Evolutionary conservation across 1,140 invertebrate species (phyloP).

Genomic region (Hormaphis cornu): DNA sequence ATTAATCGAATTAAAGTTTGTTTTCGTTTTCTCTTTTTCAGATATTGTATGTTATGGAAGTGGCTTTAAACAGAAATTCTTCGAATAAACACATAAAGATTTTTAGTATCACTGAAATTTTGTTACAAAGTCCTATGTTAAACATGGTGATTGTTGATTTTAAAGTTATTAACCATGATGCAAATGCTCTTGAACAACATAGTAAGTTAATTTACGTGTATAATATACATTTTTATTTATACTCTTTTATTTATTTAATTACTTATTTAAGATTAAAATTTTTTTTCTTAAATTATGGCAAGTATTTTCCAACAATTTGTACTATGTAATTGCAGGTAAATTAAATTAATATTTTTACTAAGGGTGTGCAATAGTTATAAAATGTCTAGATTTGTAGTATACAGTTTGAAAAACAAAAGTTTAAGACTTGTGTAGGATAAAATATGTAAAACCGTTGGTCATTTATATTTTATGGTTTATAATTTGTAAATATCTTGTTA

Average conservation of each 20-base stretch:
- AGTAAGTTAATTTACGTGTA: not conserved
- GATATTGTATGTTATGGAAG: conserved; percentile 24
- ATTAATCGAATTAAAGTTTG: not conserved
- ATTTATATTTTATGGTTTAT: too few relatives aligned
- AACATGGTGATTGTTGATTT: conserved; percentile 35
- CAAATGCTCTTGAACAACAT: conserved; percentile 39
- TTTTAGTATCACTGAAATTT: conserved; percentile 9
- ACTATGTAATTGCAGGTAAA: too few relatives aligned
- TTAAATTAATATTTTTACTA: too few relatives aligned
- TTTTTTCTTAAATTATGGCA: not conserved
- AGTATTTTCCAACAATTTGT: not conserved
- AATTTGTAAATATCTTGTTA: too few relatives aligned
- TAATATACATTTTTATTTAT: not conserved
- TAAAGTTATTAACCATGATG: conserved; percentile 44
- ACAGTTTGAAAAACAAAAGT: too few relatives aligned
- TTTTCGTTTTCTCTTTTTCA: conserved; percentile 11
- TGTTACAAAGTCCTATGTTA: conserved; percentile 10
- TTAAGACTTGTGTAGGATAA: too few relatives aligned
- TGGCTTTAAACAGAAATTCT: not conserved
- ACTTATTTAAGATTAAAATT: not conserved
- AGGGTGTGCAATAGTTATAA: too few relatives aligned
- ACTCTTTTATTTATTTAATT: too few relatives aligned
- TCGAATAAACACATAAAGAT: conserved; percentile 9
- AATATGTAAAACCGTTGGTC: too few relatives aligned
- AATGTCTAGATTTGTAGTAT: too few relatives aligned